Conservation (phyloP, 2,113 vertebrate species). For the Spheniscus mendiculus region DNA sequence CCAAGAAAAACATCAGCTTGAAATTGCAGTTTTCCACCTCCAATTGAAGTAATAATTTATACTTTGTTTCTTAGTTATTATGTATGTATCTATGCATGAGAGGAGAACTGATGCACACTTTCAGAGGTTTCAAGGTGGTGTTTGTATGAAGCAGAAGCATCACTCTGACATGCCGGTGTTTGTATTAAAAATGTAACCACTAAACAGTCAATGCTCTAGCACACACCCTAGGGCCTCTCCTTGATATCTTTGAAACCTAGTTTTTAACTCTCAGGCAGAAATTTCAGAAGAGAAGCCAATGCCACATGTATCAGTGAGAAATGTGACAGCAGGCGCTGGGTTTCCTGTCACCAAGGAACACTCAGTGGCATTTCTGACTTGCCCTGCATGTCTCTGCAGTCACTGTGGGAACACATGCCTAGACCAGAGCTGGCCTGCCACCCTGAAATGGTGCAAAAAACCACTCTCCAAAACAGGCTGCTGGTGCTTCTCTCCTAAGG, state of each 20-base stretch:
- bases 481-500: neutral
- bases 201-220: neutral
- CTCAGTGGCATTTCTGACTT: neutral
- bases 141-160: neutral
- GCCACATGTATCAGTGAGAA: neutral
- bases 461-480: neutral
- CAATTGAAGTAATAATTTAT: neutral
- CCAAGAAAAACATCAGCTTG: neutral
- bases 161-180: neutral
- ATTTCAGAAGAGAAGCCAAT: neutral
- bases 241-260: neutral
- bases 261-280: neutral
- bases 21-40: neutral
- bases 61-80: neutral
- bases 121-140: neutral
- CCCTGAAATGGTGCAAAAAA: neutral
- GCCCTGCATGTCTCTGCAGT: fast-evolving
- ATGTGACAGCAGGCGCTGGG: neutral
- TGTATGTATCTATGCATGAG: neutral
- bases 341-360: neutral
- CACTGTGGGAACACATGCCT: neutral
- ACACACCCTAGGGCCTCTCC: neutral
- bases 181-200: neutral
- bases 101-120: neutral
- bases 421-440: neutral